These are phyloP conservation scores for Phenacoccus solenopsis DNA, from an alignment of 1,140 invertebrate genomes.

Conservation along the genomic window DNA sequence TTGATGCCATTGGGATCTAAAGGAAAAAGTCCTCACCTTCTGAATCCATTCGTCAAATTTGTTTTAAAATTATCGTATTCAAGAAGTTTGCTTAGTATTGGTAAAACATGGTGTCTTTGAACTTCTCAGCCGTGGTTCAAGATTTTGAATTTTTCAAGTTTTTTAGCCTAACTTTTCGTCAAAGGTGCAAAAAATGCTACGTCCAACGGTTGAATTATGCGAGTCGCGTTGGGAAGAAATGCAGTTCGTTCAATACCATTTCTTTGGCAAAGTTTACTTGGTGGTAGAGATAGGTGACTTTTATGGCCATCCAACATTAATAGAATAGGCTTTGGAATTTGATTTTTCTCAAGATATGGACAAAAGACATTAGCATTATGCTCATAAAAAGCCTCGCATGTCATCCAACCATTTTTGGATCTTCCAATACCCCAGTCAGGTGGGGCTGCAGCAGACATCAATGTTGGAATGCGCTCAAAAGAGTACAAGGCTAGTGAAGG, in stretches of 20 bases:
- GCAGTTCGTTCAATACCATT: conserved; percentile 28
- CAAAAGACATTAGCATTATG: conserved; percentile 27
- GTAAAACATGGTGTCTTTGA: no score
- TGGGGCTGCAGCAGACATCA: conserved; percentile 27
- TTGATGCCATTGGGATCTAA: no score
- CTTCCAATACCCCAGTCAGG: conserved; percentile 30
- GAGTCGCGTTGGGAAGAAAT: no score
- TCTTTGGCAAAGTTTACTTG: conserved; percentile 32
- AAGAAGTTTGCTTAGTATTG: no score
- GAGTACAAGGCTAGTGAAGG: conserved; percentile 33
- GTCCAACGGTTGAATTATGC: no score
- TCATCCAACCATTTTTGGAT: conserved; percentile 33
- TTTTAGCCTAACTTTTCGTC: no score
- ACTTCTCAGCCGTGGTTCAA: no score
- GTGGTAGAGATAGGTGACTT: conserved; percentile 31
- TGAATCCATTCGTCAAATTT: no score
- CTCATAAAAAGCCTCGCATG: conserved; percentile 31
- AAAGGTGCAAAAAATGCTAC: no score
- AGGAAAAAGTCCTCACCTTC: no score
- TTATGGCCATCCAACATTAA: conserved; percentile 35
- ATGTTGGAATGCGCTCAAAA: conserved; percentile 29
- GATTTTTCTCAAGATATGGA: conserved; percentile 23
- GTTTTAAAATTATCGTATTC: no score
- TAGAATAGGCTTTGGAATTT: conserved; percentile 28
- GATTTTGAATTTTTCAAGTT: no score